A percentile compares a stretch with the other conserved stretches of the same genome.
phyloP scores from a whole-genome alignment of 2,797 vertebrate genomes.

The Anguilla pacifica region DNA sequence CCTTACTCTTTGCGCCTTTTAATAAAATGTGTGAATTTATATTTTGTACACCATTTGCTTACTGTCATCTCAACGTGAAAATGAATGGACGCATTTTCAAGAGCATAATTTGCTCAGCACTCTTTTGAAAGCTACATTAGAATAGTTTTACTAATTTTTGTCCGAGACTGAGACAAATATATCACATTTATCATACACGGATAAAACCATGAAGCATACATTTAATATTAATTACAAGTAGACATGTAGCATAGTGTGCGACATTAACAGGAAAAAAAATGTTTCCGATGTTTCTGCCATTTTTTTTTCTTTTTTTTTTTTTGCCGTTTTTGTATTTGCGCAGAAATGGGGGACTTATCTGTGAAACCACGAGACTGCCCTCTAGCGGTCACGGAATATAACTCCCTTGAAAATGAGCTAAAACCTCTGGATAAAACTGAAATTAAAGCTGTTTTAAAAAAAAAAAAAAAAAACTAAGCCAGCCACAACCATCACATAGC shows the following conservation, averaged over 20 bases:
- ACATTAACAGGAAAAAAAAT: constrained; percentile 5
- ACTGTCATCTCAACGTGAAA: neutral
- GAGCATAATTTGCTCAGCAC: neutral
- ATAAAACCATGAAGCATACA: neutral
- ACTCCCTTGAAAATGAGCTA: neutral
- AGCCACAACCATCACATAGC: neutral
- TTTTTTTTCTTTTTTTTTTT: neutral
- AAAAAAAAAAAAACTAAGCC: neutral
- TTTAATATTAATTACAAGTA: neutral
- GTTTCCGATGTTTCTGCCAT: neutral
- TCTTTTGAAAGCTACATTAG: neutral
- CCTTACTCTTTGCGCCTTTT: neutral
- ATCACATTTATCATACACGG: neutral
- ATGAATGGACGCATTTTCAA: neutral
- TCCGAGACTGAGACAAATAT: neutral
- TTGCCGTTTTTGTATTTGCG: neutral
- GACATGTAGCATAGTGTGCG: neutral
- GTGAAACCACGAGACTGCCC: neutral
- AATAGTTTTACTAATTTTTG: neutral
- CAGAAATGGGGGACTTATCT: neutral
- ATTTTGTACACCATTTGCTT: neutral
- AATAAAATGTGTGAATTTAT: constrained; percentile 1
- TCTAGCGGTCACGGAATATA: neutral
- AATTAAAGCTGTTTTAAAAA: neutral
- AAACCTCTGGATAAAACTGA: neutral